A percentile compares a stretch with the other conserved stretches of the same genome.
Conservation (phyloP, 2,888 invertebrate genomes). For the Anagyrus pseudococci region DNA sequence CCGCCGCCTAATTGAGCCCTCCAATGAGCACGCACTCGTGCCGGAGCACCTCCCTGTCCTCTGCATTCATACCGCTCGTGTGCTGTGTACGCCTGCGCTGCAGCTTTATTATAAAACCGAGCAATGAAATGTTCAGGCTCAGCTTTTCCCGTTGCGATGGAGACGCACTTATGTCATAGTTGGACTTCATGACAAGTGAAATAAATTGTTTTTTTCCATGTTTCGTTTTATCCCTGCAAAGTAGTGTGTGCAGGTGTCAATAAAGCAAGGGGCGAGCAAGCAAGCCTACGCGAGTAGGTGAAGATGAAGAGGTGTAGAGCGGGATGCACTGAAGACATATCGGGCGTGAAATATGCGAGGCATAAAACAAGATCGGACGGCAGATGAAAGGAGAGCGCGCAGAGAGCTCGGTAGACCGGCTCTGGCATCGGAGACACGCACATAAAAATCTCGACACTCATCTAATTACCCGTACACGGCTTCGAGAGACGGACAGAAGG, state of each 20-base stretch:
- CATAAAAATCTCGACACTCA: neutral
- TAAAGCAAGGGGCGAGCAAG: neutral
- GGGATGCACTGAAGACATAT: no score
- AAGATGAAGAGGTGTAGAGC: no score
- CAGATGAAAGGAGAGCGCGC: no score
- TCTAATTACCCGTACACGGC: constrained; percentile 9
- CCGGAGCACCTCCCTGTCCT: neutral
- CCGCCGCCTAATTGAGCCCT: constrained; percentile 26
- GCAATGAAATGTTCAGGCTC: constrained; percentile 20
- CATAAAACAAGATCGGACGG: no score
- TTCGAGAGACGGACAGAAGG: no score
- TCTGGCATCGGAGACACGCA: neutral
- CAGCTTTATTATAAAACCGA: constrained; percentile 30
- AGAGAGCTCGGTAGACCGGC: no score
- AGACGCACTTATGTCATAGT: no score
- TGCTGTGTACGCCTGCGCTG: neutral
- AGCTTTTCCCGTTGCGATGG: neutral
- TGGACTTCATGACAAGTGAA: no score
- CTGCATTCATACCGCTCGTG: neutral
- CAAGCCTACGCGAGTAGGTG: no score
- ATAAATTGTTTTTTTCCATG: no score
- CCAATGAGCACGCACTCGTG: constrained; percentile 21
- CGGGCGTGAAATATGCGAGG: no score
- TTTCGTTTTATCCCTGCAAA: neutral
- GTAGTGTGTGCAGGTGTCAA: neutral